Conservation (phyloP, 2,113 vertebrate species). For the Puffinus mauretanicus region DNA sequence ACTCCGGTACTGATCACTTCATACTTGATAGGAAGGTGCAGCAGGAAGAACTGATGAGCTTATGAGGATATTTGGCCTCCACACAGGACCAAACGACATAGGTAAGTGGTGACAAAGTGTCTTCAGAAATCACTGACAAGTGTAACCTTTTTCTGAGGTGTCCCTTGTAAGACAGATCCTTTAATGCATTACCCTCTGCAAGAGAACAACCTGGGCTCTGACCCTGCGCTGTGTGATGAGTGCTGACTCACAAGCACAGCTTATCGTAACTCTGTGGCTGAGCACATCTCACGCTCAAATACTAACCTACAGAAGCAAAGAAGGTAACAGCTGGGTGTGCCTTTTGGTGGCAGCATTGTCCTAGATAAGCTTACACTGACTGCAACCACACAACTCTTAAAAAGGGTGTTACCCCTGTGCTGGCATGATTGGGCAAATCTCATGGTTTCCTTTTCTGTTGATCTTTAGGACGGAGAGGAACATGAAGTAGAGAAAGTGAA, state of each 20-base stretch:
- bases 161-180: background rate
- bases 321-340: background rate
- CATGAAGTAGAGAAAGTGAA: background rate
- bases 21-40: background rate
- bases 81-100: background rate
- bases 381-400: background rate
- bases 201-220: background rate
- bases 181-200: background rate
- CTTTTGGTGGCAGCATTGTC: constrained; percentile 64
- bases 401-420: background rate
- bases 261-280: background rate
- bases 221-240: accelerated
- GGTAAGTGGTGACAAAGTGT: background rate
- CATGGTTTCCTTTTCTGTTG: background rate
- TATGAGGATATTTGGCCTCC: background rate
- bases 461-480: background rate
- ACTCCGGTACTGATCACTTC: background rate
- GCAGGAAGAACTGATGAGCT: background rate
- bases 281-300: background rate
- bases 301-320: background rate
- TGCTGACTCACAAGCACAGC: background rate
- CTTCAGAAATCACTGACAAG: background rate
- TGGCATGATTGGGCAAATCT: background rate
- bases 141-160: background rate
- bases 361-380: background rate